Conservation (phyloP, 2,888 invertebrate genomes). For the Mythimna impura region DNA sequence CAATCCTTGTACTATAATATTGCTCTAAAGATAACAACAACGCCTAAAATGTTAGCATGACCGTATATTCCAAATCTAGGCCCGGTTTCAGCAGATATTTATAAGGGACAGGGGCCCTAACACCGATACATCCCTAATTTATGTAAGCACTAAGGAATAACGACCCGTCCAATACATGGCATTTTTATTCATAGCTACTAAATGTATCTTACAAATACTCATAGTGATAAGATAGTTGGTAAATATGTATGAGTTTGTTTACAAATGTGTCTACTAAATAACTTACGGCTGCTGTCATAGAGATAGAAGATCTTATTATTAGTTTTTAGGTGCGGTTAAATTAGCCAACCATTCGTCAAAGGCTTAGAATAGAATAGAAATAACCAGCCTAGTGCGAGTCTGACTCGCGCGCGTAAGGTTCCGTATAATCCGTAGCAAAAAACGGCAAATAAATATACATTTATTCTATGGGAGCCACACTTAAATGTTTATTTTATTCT, state of each 20-base stretch:
- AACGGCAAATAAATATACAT: too few relatives aligned
- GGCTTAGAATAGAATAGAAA: background rate
- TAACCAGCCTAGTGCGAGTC: too few relatives aligned
- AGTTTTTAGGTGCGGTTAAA: background rate
- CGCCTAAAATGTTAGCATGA: conserved; percentile 29
- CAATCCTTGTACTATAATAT: conserved; percentile 4
- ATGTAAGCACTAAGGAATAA: conserved; percentile 40
- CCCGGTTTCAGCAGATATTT: conserved; percentile 41
- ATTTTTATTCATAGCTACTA: conserved; percentile 46
- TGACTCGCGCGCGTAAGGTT: too few relatives aligned
- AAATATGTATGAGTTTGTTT: conserved; percentile 38
- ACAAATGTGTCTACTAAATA: background rate
- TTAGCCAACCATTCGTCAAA: conserved; percentile 4
- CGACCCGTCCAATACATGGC: conserved; percentile 13
- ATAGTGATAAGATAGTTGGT: conserved; percentile 11
- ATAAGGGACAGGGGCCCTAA: conserved; percentile 38
- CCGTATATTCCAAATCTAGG: conserved; percentile 16
- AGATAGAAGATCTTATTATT: conserved; percentile 15
- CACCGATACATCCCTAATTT: conserved; percentile 35
- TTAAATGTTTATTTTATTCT: too few relatives aligned
- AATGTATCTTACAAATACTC: conserved; percentile 23
- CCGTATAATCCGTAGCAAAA: too few relatives aligned
- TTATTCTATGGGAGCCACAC: too few relatives aligned
- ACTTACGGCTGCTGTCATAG: background rate
- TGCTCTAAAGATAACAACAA: conserved; percentile 26